These are phyloP conservation scores for Limenitis arthemis DNA, from an alignment of 2,888 invertebrate species.

Conservation along the genomic window DNA sequence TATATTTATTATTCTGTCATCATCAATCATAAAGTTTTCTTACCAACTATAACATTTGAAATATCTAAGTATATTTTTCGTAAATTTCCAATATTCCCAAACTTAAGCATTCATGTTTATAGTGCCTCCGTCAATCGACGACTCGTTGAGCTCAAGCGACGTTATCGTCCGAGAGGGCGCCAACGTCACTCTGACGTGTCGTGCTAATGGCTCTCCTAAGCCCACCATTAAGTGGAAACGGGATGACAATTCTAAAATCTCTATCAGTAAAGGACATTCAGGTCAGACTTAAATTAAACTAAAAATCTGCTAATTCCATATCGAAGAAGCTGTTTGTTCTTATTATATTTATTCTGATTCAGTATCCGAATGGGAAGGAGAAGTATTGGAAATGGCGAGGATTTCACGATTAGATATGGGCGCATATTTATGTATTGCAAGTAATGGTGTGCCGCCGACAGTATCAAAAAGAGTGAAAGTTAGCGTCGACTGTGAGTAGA, in stretches of 20 bases:
- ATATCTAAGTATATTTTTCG: neutral
- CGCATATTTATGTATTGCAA: conserved; percentile 92
- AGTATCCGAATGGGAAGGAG: conserved; percentile 90
- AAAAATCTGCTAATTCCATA: too few species aligned
- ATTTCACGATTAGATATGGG: conserved; percentile 94
- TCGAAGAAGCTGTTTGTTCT: too few species aligned
- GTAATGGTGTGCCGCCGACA: conserved; percentile 90
- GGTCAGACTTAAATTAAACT: conserved; percentile 58
- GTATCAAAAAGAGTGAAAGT: conserved; percentile 94
- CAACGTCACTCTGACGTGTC: conserved; percentile 90
- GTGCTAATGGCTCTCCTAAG: conserved; percentile 90
- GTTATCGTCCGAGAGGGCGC: conserved; percentile 92
- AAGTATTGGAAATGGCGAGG: conserved; percentile 84
- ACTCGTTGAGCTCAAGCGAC: conserved; percentile 91
- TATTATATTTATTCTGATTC: conserved; percentile 31
- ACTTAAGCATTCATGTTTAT: conserved; percentile 49
- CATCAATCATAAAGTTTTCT: too few species aligned
- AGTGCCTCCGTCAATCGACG: conserved; percentile 95
- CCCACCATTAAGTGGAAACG: conserved; percentile 94
- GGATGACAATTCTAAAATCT: conserved; percentile 89
- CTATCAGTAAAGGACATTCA: conserved; percentile 86
- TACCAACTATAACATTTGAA: too few species aligned
- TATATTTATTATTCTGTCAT: too few species aligned
- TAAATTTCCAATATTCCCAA: conserved; percentile 11
- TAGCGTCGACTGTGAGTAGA: conserved; percentile 92